Percentiles rank a stretch among this genome's conserved stretches.
Conservation (phyloP, 2,797 vertebrate genomes). For the Sebastiscus tertius region DNA sequence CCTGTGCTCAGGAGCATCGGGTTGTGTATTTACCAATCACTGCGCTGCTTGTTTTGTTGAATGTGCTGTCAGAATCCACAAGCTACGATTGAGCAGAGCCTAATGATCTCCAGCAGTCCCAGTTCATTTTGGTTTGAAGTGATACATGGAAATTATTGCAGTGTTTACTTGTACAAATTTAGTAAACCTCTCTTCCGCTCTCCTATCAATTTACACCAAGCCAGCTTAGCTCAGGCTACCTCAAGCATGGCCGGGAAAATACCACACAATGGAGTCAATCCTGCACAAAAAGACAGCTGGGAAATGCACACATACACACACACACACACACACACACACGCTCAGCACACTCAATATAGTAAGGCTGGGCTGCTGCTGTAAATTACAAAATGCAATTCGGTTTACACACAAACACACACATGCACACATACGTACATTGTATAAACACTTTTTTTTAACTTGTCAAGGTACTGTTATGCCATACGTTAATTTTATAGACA, state of each 20-base stretch:
- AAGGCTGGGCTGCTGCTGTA: slow-evolving; percentile 6
- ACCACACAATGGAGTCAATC: slow-evolving; percentile 53
- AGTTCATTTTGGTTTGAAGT: slow-evolving; percentile 67
- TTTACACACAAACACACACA: background rate
- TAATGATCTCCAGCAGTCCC: slow-evolving; percentile 63
- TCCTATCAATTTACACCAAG: slow-evolving; percentile 62
- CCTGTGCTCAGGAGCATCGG: slow-evolving; percentile 46
- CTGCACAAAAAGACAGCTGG: slow-evolving; percentile 46
- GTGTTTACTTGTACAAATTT: slow-evolving; percentile 68
- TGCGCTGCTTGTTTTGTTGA: slow-evolving; percentile 61
- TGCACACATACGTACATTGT: background rate
- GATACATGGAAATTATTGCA: slow-evolving; percentile 67
- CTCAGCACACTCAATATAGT: background rate
- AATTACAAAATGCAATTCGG: slow-evolving; percentile 28
- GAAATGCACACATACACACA: slow-evolving; percentile 4
- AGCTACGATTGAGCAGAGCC: slow-evolving; percentile 55
- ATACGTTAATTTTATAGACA: slow-evolving; percentile 15
- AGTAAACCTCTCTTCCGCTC: slow-evolving; percentile 57
- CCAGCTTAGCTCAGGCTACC: slow-evolving; percentile 56
- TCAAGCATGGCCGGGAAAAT: slow-evolving; percentile 59
- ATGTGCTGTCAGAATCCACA: slow-evolving; percentile 63
- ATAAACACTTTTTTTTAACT: background rate
- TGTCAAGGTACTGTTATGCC: background rate
- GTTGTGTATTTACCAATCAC: slow-evolving; percentile 65
- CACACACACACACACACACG: slow-evolving; percentile 9